Evolutionary conservation across 2,888 invertebrate species (phyloP).

Genomic region (Neoaliturus tenellus): DNA sequence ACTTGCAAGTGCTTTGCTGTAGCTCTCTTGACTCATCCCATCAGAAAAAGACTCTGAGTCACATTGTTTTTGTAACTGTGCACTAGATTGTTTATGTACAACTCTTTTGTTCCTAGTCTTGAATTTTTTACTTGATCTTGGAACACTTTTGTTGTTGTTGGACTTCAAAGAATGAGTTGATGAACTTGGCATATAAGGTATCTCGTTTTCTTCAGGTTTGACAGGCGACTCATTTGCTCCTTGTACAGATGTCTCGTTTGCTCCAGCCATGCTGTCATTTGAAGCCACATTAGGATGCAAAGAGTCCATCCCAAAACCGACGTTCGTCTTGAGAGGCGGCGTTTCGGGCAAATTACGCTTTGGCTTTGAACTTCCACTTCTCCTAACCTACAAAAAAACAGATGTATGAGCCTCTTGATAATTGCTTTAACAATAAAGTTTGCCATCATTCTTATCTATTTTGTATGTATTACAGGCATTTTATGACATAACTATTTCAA

Average conservation of each 20-base stretch:
- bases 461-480: too few relatives aligned
- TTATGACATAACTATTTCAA: too few relatives aligned
- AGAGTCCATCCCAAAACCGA: background rate
- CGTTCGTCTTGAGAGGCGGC: background rate
- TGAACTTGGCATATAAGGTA: background rate
- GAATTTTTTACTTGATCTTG: background rate
- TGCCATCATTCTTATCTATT: too few relatives aligned
- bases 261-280: background rate
- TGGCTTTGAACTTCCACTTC: constrained; percentile 13
- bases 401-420: constrained; percentile 11
- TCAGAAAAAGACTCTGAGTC: background rate
- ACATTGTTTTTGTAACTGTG: background rate
- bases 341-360: background rate
- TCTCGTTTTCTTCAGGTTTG: background rate
- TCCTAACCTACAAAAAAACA: constrained; percentile 23
- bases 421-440: background rate
- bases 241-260: too few relatives aligned
- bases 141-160: background rate
- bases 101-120: background rate
- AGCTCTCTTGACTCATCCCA: background rate
- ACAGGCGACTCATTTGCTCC: too few relatives aligned
- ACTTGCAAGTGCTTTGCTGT: background rate
- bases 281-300: background rate
- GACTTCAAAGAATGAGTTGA: background rate
- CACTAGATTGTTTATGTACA: background rate